Evolutionary conservation across 2,113 vertebrate species (phyloP), one percentile per base, ranked within the genome.

Genomic region (Danionella cerebrum): DNA sequence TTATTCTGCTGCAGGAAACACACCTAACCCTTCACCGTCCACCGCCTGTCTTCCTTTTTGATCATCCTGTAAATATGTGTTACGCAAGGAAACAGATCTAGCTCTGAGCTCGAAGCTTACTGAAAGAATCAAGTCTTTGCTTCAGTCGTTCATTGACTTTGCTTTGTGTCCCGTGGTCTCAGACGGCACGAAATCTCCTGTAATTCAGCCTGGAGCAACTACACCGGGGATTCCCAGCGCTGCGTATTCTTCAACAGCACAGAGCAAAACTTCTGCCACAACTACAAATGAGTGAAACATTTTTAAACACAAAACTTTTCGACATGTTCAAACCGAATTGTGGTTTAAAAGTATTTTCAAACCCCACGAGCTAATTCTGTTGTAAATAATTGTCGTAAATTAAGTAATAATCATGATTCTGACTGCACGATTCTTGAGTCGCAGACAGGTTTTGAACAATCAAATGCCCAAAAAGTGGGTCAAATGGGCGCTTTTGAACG

Each of bases 1-100:
- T 78, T 76, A 78, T 76, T 73, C 73, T 67, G 44, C 73, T 60
- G 12, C 31, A 75, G 73, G 67, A 77, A 71, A 74, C 71, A 64
- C 36, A 74, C 67, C 74, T 75, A 78, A 78, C 76, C 65, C 73
- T 75, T 75, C 44, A 65, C 71, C 57, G 36, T 57, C 33, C 18
- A 36, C 9, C 2, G 10, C 8, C 27, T 53, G 4, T 31, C 14
- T 54, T 54, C 10, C 51, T 53, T 53, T 53, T 31, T 53, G 33
- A 53, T 53, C 33, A 33, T 51, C 25, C 25, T 16, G 27, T 53
- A 33, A 53, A 10, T 53, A 18, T 18, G 33, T 51, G 16, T 16
- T 29, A 54, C 35, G 51, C 27, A 35, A 51, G 48, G 14, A 18
- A 19, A 54, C 18, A 1, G 1, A 3, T 19, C 13, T 18, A 3